Conservation (phyloP, 2,113 vertebrate genomes). For the Ceyx margarethae region DNA sequence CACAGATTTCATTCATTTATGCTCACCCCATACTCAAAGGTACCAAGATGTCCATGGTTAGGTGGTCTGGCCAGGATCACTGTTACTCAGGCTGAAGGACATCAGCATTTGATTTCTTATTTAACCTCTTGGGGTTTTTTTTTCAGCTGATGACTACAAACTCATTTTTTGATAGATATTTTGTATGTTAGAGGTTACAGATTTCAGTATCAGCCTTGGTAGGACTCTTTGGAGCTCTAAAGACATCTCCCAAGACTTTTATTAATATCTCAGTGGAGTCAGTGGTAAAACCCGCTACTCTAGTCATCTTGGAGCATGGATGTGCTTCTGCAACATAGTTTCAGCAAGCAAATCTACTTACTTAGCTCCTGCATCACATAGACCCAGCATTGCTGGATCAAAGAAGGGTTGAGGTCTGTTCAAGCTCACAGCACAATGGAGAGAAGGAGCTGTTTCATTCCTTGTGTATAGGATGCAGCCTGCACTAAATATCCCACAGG, state of each 20-base stretch:
- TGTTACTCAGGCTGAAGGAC: not conserved
- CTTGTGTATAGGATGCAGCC: not conserved
- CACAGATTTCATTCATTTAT: not conserved
- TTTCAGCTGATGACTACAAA: not conserved
- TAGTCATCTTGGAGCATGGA: not conserved
- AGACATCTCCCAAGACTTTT: not conserved
- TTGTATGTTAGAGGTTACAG: not conserved
- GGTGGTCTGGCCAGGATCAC: not conserved
- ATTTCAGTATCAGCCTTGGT: not conserved
- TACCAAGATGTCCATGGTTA: not conserved
- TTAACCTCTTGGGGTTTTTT: not conserved
- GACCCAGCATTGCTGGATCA: rapidly evolving
- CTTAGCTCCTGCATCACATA: not conserved
- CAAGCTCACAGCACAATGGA: not conserved
- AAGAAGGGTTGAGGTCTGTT: not conserved
- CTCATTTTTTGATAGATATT: not conserved
- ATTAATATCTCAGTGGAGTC: not conserved
- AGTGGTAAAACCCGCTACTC: not conserved
- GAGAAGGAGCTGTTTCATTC: not conserved
- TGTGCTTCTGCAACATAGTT: not conserved
- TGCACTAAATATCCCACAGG: not conserved
- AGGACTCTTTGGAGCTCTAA: not conserved
- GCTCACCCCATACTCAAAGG: not conserved
- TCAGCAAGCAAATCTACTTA: not conserved
- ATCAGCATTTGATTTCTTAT: not conserved